Evolutionary conservation across 2,797 vertebrate species (phyloP).

Genomic region (Sebastes goodei): DNA sequence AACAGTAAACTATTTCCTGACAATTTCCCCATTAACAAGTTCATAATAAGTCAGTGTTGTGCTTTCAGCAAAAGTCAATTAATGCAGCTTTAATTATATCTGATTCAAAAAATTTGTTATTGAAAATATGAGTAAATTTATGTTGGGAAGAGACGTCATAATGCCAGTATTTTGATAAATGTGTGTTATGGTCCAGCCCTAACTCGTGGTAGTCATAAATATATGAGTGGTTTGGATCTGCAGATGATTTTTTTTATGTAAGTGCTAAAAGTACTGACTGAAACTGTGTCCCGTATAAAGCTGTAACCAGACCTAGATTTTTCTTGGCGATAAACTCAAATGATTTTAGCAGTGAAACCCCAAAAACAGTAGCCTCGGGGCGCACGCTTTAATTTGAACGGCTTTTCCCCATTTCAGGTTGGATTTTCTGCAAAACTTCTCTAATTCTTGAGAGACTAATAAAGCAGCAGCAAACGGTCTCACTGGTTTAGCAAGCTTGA

Average conservation of each 20-base stretch:
- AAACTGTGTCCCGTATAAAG: neutral
- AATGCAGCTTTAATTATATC: neutral
- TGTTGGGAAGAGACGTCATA: neutral
- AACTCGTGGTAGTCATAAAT: neutral
- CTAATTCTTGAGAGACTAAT: conserved; percentile 5
- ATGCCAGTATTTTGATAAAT: neutral
- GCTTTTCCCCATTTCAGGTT: conserved; percentile 10
- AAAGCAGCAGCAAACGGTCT: neutral
- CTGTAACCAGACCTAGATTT: neutral
- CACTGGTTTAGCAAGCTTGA: conserved; percentile 7
- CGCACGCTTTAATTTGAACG: conserved; percentile 8
- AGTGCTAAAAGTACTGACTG: neutral
- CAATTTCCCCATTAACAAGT: neutral
- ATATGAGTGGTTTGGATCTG: neutral
- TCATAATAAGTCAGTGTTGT: neutral
- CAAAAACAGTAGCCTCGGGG: conserved; percentile 21
- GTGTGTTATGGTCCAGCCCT: neutral
- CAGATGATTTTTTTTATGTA: neutral
- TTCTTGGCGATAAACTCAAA: neutral
- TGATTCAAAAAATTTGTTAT: fast-evolving
- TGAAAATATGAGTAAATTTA: neutral
- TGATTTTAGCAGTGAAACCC: conserved; percentile 13
- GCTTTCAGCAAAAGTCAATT: neutral
- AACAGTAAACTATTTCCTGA: neutral
- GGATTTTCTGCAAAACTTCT: conserved; percentile 19